These are phyloP conservation scores for Cryptoprocta ferox DNA, from an alignment of 2,797 vertebrate genomes.

Conservation along the genomic window DNA sequence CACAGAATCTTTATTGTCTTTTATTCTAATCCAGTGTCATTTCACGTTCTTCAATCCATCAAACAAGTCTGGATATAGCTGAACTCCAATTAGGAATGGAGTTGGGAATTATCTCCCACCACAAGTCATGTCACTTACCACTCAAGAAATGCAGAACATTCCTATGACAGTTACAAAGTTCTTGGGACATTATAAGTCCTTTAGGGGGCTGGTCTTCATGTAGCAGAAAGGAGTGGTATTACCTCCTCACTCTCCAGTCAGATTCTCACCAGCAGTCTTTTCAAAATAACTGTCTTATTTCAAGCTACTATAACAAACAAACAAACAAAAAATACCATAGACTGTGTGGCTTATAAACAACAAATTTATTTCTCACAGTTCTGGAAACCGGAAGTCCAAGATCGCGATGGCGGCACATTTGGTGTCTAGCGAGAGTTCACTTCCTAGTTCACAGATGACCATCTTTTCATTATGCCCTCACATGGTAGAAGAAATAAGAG, in stretches of 20 bases:
- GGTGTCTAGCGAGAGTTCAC: neutral
- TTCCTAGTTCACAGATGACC: neutral
- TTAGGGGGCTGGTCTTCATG: neutral
- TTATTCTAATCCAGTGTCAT: neutral
- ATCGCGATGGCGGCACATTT: neutral
- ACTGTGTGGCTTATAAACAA: neutral
- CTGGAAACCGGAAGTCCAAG: neutral
- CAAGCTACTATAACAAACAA: neutral
- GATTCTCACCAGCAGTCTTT: neutral
- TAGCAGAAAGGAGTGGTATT: neutral
- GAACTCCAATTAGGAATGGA: neutral
- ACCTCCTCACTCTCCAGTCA: neutral
- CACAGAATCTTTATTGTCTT: neutral
- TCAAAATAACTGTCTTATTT: neutral
- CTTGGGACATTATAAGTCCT: neutral
- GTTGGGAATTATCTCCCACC: neutral
- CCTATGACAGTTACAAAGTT: neutral
- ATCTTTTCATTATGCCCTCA: neutral
- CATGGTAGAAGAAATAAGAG: neutral
- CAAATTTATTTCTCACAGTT: neutral
- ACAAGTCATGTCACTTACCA: neutral
- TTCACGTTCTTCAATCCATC: neutral
- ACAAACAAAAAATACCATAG: neutral
- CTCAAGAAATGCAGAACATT: neutral
- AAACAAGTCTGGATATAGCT: neutral